Conservation (phyloP, 2,888 invertebrate genomes). For the Eupithecia pulchellata region DNA sequence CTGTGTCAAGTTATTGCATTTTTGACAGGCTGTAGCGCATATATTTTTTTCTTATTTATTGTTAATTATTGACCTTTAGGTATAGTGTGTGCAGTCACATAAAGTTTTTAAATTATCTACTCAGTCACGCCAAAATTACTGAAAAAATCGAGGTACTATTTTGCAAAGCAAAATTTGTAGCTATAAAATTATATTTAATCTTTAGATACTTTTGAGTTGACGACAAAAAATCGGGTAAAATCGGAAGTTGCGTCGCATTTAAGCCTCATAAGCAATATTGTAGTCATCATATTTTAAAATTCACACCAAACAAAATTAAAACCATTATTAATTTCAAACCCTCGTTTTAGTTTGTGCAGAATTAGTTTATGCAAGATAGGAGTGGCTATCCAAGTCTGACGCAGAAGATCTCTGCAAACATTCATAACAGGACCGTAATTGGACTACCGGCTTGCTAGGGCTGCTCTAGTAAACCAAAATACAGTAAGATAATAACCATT, state of each 20-base stretch:
- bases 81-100: no score
- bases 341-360: constrained; percentile 73
- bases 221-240: no score
- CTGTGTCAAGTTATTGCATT: no score
- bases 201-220: no score
- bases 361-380: constrained; percentile 83
- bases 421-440: constrained; percentile 67
- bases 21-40: no score
- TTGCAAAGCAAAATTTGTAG: no score
- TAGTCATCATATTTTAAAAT: not conserved
- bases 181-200: no score
- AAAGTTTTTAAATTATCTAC: no score
- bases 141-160: no score
- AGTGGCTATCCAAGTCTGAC: constrained; percentile 79
- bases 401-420: constrained; percentile 77
- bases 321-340: constrained; percentile 26
- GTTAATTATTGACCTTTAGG: no score
- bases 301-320: constrained; percentile 1
- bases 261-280: not conserved
- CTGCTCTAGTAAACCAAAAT: not conserved
- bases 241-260: not conserved
- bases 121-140: no score
- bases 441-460: constrained; percentile 47
- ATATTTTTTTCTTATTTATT: no score
- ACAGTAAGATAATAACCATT: constrained; percentile 19